phyloP scores from a whole-genome alignment of 2,888 invertebrate species.

The Lasius fuliginosus region DNA sequence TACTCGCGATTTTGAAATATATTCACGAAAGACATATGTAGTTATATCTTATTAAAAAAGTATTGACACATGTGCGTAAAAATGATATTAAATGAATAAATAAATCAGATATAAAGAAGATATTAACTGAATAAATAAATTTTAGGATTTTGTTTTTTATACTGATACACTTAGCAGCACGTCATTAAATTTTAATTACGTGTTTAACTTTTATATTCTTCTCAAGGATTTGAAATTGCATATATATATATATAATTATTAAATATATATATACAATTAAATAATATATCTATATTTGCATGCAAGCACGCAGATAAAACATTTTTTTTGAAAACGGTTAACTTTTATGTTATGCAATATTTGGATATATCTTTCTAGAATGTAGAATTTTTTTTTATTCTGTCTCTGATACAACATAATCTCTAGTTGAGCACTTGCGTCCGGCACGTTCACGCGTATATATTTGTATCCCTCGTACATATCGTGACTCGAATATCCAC shows the following conservation, averaged over 20 bases:
- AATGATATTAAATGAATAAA: too few species aligned
- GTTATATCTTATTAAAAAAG: background rate
- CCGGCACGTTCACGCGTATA: conserved; percentile 13
- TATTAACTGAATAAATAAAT: too few species aligned
- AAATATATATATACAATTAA: too few species aligned
- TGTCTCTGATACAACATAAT: background rate
- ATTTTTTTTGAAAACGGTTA: background rate
- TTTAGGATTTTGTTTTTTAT: background rate
- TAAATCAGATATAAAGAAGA: too few species aligned
- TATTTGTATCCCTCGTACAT: background rate
- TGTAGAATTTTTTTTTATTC: background rate
- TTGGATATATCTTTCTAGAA: background rate
- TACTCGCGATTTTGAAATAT: background rate
- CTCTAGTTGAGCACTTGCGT: background rate
- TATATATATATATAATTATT: background rate
- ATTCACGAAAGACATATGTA: background rate
- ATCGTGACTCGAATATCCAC: conserved; percentile 39
- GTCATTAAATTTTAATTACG: too few species aligned
- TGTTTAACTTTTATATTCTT: background rate
- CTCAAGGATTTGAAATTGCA: background rate
- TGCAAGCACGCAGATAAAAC: background rate
- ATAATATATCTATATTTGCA: background rate
- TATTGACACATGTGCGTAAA: too few species aligned
- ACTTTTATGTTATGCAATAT: background rate
- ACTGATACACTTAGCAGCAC: background rate